These are phyloP conservation scores for Ctenodactylus gundi DNA, from an alignment of 2,113 vertebrate species.

Conservation along the genomic window DNA sequence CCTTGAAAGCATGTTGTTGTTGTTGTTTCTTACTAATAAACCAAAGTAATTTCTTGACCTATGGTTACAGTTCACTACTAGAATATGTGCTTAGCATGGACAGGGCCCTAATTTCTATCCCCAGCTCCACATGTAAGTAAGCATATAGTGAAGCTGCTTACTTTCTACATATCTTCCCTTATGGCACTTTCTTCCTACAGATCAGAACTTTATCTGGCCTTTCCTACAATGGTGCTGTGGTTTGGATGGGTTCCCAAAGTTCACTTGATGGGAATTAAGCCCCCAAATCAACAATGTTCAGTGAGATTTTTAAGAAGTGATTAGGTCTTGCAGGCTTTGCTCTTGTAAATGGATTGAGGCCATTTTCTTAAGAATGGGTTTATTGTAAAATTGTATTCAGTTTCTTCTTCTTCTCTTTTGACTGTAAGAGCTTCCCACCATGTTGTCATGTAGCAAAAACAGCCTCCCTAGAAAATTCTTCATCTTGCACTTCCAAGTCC, in stretches of 20 bases:
- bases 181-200: background rate
- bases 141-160: background rate
- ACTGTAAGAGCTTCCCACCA: background rate
- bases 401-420: background rate
- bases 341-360: background rate
- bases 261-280: background rate
- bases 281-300: background rate
- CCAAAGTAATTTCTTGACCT: background rate
- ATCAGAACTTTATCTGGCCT: background rate
- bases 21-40: background rate
- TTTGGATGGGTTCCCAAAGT: background rate
- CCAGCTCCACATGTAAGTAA: background rate
- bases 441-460: background rate
- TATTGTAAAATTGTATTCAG: background rate
- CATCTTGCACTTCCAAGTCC: background rate
- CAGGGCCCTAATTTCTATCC: background rate
- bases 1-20: too few species aligned
- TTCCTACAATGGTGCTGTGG: background rate
- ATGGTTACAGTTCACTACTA: background rate
- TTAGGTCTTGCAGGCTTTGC: background rate
- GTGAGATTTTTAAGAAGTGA: background rate
- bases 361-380: background rate
- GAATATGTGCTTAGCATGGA: background rate
- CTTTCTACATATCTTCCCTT: background rate
- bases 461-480: background rate